Conservation (phyloP, 2,113 vertebrate species). For the Sminthopsis crassicaudata region DNA sequence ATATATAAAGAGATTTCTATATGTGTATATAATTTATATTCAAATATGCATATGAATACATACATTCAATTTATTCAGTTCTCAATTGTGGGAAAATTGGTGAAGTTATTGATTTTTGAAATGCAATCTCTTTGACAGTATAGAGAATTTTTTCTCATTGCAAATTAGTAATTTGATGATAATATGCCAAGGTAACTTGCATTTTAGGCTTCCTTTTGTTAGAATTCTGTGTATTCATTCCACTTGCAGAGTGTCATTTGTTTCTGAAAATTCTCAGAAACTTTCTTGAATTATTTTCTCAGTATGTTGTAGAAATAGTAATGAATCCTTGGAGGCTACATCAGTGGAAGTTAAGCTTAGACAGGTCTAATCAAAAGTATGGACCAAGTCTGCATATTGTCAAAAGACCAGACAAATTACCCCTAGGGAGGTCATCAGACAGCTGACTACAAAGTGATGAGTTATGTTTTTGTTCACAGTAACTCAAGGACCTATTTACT, state of each 20-base stretch:
- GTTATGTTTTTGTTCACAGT: background rate
- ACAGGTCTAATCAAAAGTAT: background rate
- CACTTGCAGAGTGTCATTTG: background rate
- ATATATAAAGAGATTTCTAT: background rate
- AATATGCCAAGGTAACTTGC: background rate
- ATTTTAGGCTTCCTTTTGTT: background rate
- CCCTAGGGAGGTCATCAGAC: background rate
- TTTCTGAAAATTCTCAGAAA: slow-evolving; percentile 2
- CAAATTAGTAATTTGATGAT: background rate
- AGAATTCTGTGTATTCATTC: background rate
- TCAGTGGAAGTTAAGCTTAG: background rate
- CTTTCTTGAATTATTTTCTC: background rate
- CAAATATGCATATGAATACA: background rate
- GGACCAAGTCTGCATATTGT: background rate
- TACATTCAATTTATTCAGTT: background rate
- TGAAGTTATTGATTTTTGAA: background rate
- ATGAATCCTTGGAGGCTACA: background rate
- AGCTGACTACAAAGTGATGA: background rate
- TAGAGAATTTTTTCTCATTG: background rate
- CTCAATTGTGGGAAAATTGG: background rate
- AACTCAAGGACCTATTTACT: background rate
- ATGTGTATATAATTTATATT: background rate
- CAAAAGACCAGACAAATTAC: background rate
- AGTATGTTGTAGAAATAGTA: background rate
- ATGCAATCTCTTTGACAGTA: background rate